These are phyloP conservation scores for Columbina picui DNA, from an alignment of 2,113 vertebrate genomes.

Conservation along the genomic window DNA sequence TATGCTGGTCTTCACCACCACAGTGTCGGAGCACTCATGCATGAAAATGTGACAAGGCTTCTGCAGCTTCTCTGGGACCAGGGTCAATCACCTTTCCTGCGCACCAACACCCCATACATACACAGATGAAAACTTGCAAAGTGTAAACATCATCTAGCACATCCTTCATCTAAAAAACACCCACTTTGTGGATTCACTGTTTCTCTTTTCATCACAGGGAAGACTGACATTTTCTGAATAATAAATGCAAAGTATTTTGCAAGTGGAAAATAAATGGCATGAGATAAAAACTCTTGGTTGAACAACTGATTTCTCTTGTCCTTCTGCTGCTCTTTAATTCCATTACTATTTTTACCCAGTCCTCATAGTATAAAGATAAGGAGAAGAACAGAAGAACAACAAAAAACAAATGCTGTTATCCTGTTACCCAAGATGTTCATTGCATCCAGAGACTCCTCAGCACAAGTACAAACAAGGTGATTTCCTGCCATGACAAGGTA, in stretches of 20 bases:
- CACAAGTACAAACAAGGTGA: neutral
- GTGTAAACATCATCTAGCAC: neutral
- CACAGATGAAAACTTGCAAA: neutral
- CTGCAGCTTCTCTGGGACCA: neutral
- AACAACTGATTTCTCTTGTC: conserved; percentile 3
- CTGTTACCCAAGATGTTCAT: neutral
- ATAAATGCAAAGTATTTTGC: neutral
- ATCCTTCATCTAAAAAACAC: neutral
- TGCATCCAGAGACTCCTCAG: neutral
- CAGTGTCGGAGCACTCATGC: neutral
- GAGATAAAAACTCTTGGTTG: neutral
- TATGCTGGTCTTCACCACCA: neutral
- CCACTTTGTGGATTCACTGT: neutral
- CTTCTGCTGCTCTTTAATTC: neutral
- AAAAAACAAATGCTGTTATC: neutral
- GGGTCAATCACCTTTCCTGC: neutral
- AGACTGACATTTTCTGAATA: neutral
- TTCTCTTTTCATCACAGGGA: neutral
- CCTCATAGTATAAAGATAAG: neutral
- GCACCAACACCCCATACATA: neutral
- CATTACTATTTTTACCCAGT: neutral
- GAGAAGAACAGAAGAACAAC: neutral
- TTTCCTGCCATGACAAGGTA: conserved; percentile 31
- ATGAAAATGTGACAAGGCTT: neutral
- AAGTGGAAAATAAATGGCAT: neutral